Evolutionary conservation across 2,888 invertebrate genomes (phyloP), one percentile per base, ranked within the genome.

Genomic region (Nipponacmea schrenckii): DNA sequence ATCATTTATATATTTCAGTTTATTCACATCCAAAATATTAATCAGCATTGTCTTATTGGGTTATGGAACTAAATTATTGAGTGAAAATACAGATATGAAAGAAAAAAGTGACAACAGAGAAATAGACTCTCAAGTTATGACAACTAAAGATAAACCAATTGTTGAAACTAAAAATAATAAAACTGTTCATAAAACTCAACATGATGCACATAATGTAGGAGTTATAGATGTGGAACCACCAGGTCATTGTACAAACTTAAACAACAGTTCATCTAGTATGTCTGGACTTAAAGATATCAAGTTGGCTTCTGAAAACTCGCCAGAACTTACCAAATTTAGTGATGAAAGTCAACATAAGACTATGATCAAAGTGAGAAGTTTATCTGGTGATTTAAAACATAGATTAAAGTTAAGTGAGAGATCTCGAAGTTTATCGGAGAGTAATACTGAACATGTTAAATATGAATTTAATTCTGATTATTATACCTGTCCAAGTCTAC

Each of bases 11-110:
- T 39, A 39, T 85, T 81, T 67, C 82, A 89, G 89, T 74, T 78
- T 90, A 73, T 75, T 88, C 71, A 83, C 86, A 44, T 80, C 88
- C 69, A 90, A 91, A 83, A 92, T 97, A 64, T 91, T 96, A 15
- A 95, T 95, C 79, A 96, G 96, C 74, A 93, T 98, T 68, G 91
- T 97, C 31, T 94, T 98, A 68, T 91, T 98, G 76, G 97, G 97
- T 3, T 94, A 94, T 88, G 97, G 97, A 0, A 96, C 96, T 83
- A 93, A 64, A 20, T 24, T 74, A 4, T 56, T 74, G 62, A 67
- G 69, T 64, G 45, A 62, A 20, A 68, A 72, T 7, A 39, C 70
- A 44, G 45, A 67, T 26, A 39, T 68, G 2, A 62, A 62, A 20
- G 31, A 48, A 24, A 65, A 72, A 70, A 68, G 67, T 39, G 44